Base-by-base conservation (phyloP, 2,888 invertebrate genomes). In the Hirudinaria manillensis region DNA sequence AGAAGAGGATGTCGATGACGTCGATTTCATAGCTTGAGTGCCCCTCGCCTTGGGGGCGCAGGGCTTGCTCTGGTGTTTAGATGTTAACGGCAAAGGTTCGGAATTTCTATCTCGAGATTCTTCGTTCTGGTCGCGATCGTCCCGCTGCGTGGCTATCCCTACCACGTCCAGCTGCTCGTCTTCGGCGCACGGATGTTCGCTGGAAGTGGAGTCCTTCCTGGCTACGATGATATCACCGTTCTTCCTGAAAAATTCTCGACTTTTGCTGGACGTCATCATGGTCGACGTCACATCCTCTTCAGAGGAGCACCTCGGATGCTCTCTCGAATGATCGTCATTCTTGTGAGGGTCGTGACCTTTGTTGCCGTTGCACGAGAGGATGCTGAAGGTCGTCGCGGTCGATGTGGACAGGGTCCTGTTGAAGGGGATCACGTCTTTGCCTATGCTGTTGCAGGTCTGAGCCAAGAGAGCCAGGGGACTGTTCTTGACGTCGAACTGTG, bases 391-490 rank as follows among this genome's bases (percentile, higher is more conserved):
- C 36, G 68, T n/a, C 13, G 68, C 13, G 13, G 68, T 68, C n/a
- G 61, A 61, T 24, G 24, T 61, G 2, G 72, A 72, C 27, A 73
- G 73, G 7, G 51, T 73, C 34, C 55, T 55, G 73, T 65, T 73
- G 65, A 73, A 73, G 19, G 72, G 73, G 1, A 73, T 55, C 29
- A 76, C 53, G 84, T 95, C 95, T 75, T 94, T 84, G 3, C 87
- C 97, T 81, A 97, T 97, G 85, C 94, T 95, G 85, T 94, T 95
- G 88, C 96, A 97, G 27, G 97, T 96, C 87, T 95, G 95, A 78
- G 95, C 96, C 85, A 97, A 87, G 78, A 97, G 87, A 78, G 96
- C 96, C 84, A 97, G 87, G 1, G 96, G 96, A 87, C 94, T 94
- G 87, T 95, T 95, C 87, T 95, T 95, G 78, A 94, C 92, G 85